Evolutionary conservation across 2,888 invertebrate species (phyloP).

Genomic region (Charanyca ferruginea): DNA sequence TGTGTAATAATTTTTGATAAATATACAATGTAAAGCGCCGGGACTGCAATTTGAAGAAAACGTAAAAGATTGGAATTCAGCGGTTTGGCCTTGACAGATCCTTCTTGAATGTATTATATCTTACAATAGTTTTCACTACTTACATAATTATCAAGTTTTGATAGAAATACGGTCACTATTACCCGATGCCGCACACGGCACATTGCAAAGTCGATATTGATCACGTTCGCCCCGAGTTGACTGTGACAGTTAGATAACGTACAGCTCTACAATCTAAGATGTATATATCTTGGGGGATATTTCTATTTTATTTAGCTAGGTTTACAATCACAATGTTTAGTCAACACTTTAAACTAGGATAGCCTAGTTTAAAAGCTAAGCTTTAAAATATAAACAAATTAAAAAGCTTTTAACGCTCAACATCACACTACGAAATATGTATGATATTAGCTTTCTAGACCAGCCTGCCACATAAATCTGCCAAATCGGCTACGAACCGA

Average conservation of each 20-base stretch:
- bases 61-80: no score
- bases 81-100: no score
- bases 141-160: slow-evolving; percentile 14
- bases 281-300: slow-evolving; percentile 28
- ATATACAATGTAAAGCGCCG: no score
- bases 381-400: slow-evolving; percentile 25
- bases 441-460: slow-evolving; percentile 32
- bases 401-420: slow-evolving; percentile 35
- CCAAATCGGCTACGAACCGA: slow-evolving; percentile 8
- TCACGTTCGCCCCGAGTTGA: slow-evolving; percentile 43
- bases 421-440: slow-evolving; percentile 30
- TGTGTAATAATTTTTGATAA: no score
- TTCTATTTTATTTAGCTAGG: slow-evolving; percentile 6
- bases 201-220: slow-evolving; percentile 52
- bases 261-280: slow-evolving; percentile 22
- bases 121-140: slow-evolving; percentile 17
- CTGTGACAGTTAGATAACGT: slow-evolving; percentile 49
- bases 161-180: slow-evolving; percentile 41
- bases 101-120: slow-evolving; percentile 13
- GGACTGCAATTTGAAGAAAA: no score
- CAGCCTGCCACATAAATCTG: slow-evolving; percentile 34
- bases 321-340: not conserved
- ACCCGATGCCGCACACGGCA: slow-evolving; percentile 42
- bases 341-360: not conserved
- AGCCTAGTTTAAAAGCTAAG: no score